These are phyloP conservation scores for Luffia ferchaultella DNA, from an alignment of 2,888 invertebrate species.

Conservation along the genomic window DNA sequence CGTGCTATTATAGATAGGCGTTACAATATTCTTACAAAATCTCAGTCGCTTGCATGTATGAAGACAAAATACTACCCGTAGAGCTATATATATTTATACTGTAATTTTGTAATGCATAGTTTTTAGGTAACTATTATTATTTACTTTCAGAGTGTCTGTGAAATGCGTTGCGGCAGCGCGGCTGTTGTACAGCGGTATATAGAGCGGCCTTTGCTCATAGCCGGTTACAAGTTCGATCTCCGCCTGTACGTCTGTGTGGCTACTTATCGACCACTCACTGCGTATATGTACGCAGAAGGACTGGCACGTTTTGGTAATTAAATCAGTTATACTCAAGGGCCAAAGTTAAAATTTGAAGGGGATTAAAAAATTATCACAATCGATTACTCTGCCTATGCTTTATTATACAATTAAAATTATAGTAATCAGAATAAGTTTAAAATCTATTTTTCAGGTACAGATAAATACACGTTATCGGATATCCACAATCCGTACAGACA, in stretches of 20 bases:
- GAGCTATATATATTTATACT: too few species aligned
- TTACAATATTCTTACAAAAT: too few species aligned
- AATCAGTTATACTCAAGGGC: background rate
- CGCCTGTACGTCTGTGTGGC: constrained; percentile 90
- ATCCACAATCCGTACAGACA: constrained; percentile 87
- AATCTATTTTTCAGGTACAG: constrained; percentile 77
- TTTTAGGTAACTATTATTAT: too few species aligned
- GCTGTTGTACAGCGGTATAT: constrained; percentile 86
- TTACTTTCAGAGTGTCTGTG: constrained; percentile 78
- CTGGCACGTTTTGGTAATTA: constrained; percentile 69
- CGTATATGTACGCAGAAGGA: constrained; percentile 91
- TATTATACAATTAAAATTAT: background rate
- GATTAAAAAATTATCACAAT: background rate
- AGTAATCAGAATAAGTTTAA: background rate
- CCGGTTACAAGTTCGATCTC: constrained; percentile 92
- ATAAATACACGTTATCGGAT: constrained; percentile 84
- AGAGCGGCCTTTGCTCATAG: constrained; percentile 79
- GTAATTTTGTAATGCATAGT: too few species aligned
- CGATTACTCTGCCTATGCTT: too few species aligned
- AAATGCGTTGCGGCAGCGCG: constrained; percentile 78
- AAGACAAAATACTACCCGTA: too few species aligned
- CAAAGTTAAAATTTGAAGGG: background rate
- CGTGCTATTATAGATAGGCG: too few species aligned
- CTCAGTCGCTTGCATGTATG: too few species aligned
- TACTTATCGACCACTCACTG: constrained; percentile 83